phyloP scores from a whole-genome alignment of 2,797 vertebrate species.

The Amblyraja radiata region DNA sequence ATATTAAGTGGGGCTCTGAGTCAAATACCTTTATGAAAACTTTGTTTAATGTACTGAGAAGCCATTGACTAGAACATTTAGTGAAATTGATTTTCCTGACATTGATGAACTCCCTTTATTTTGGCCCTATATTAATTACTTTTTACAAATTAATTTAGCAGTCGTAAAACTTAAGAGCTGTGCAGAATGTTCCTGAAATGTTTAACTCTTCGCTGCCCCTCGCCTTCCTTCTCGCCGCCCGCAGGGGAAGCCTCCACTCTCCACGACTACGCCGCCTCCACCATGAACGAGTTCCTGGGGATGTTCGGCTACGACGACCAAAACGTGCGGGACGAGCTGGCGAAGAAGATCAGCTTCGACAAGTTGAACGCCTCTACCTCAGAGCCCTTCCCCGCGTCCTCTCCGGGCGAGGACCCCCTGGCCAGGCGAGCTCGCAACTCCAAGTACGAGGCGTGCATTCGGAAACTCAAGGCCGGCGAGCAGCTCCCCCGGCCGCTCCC shows the following conservation, averaged over 20 bases:
- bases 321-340: conserved; percentile 88
- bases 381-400: conserved; percentile 57
- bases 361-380: conserved; percentile 84
- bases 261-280: conserved; percentile 92
- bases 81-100: conserved; percentile 77
- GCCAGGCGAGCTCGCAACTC: conserved; percentile 88
- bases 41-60: conserved; percentile 83
- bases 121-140: conserved; percentile 74
- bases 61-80: conserved; percentile 77
- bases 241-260: conserved; percentile 83
- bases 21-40: conserved; percentile 72
- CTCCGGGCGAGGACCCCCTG: conserved; percentile 69
- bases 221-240: background rate
- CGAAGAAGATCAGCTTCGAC: conserved; percentile 93
- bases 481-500: conserved; percentile 81
- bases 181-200: conserved; percentile 64
- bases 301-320: conserved; percentile 97
- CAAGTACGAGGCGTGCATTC: conserved; percentile 97
- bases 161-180: conserved; percentile 73
- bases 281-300: conserved; percentile 94
- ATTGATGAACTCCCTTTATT: conserved; percentile 80
- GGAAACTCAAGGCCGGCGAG: conserved; percentile 91
- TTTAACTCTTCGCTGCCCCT: conserved; percentile 47
- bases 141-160: conserved; percentile 78
- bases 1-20: conserved; percentile 63